Evolutionary conservation across 2,888 invertebrate genomes (phyloP).

Genomic region (Amiota minor): DNA sequence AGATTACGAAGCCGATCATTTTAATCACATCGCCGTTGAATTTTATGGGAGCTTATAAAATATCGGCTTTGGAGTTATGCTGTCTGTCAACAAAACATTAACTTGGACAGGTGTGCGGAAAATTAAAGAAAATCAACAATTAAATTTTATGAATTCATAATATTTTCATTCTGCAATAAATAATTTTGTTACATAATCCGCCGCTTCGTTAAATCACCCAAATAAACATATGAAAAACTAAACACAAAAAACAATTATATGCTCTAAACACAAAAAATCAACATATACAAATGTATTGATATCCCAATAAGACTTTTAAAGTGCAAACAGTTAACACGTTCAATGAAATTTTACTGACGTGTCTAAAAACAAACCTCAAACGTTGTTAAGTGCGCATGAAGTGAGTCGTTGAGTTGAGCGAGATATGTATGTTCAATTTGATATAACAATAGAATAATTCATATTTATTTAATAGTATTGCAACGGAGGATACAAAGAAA

Average conservation of each 20-base stretch:
- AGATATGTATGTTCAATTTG: background rate
- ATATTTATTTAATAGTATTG: slow-evolving; percentile 11
- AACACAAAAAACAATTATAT: background rate
- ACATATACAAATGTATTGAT: slow-evolving; percentile 31
- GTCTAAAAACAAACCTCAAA: background rate
- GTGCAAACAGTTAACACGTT: slow-evolving; percentile 49
- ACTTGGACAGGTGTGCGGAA: too few relatives aligned
- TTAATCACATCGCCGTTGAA: background rate
- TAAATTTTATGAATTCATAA: too few relatives aligned
- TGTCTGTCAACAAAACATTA: too few relatives aligned
- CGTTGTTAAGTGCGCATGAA: slow-evolving; percentile 36
- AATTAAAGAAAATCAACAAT: too few relatives aligned
- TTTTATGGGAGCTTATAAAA: too few relatives aligned
- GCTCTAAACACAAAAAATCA: background rate
- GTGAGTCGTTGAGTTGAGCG: background rate
- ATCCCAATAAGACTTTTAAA: slow-evolving; percentile 45
- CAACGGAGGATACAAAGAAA: background rate
- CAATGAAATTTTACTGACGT: slow-evolving; percentile 27
- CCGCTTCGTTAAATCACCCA: too few relatives aligned
- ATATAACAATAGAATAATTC: background rate
- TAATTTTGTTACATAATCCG: too few relatives aligned
- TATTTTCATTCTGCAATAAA: too few relatives aligned
- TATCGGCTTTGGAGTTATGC: too few relatives aligned
- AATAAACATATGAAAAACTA: background rate
- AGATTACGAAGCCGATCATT: background rate